Base-by-base conservation (phyloP, 2,888 invertebrate species). In the Schrankia costaestrigalis region DNA sequence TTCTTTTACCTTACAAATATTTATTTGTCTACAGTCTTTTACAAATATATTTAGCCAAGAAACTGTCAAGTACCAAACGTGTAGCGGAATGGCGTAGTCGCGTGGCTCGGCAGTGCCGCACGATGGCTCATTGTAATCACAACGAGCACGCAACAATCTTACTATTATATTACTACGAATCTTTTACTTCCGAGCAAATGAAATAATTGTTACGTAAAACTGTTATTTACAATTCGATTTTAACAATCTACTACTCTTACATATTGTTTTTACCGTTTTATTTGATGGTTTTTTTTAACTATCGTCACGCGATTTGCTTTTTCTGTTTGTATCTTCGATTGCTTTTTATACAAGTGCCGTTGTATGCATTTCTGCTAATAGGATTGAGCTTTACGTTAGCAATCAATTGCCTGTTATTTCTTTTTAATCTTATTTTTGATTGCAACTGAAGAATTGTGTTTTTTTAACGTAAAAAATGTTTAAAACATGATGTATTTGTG, bases 131-230 rank as follows among this genome's bases (percentile, higher is more conserved):
- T 37, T 19, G 33, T 66, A 63, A 64, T 63, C 28, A 34, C 48
- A 24, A 29, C 38, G 43, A 40, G 43, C 63, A 63, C 56, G 56
- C 56, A 46, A 48, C 53, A 48, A 56, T 56, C 49, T 48, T 46
- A 51, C 56, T 48, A 46, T 41, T 44, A 42, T 35, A 33, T 46
- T 50, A 53, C 43, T 46, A 48, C 35, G 37, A 57, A 43, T 47
- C 39, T 47, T 41, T 18, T 48, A n/a, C 46, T 49, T 56, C 50
- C 41, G 43, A 53, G 56, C 41, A 58, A 11, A 28, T 44, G 35
- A 25, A 35, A 46, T 62, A 58, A 62, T 64, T 46, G 60, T 64
- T 63, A 58, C 64, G 52, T 63, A 56, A 61, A 63, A 50, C 50
- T 23, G 26, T 46, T 49, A 57, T 61, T 46, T 33, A 24, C 14